Evolutionary conservation across 2,888 invertebrate genomes (phyloP).

Genomic region (Onthophagus sagittarius): DNA sequence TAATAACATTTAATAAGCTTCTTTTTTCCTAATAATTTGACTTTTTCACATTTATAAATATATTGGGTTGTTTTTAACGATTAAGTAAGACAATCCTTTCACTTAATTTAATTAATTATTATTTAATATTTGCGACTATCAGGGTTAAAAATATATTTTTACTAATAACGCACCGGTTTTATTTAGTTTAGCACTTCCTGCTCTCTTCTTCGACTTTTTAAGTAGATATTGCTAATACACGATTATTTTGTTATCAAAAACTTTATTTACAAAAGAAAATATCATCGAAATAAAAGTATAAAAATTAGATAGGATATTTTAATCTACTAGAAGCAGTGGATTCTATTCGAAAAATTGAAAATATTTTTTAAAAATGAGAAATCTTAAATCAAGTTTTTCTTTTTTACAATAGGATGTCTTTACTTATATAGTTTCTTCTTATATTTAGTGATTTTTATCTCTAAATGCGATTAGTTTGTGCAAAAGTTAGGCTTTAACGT

Average conservation of each 20-base stretch:
- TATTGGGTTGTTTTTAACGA: neutral
- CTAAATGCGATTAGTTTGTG: neutral
- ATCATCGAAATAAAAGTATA: neutral
- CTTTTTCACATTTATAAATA: slow-evolving; percentile 2
- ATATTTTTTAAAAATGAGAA: neutral
- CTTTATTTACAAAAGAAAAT: slow-evolving; percentile 39
- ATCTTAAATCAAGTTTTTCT: neutral
- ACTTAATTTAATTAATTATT: neutral
- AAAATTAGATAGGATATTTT: neutral
- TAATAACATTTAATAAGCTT: neutral
- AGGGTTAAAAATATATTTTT: neutral
- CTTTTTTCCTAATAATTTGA: too few species aligned
- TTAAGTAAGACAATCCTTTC: slow-evolving; percentile 24
- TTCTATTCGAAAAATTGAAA: too few species aligned
- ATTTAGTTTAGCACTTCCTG: neutral
- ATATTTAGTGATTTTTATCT: neutral
- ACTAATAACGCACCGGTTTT: neutral
- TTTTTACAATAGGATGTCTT: neutral
- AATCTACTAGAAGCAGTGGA: neutral
- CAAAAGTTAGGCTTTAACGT: neutral
- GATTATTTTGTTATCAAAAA: slow-evolving; percentile 42
- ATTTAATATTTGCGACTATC: neutral
- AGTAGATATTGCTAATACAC: slow-evolving; percentile 51
- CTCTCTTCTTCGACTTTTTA: neutral
- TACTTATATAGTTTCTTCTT: neutral